phyloP scores from a whole-genome alignment of 2,888 invertebrate genomes.

The Galeruca laticollis region DNA sequence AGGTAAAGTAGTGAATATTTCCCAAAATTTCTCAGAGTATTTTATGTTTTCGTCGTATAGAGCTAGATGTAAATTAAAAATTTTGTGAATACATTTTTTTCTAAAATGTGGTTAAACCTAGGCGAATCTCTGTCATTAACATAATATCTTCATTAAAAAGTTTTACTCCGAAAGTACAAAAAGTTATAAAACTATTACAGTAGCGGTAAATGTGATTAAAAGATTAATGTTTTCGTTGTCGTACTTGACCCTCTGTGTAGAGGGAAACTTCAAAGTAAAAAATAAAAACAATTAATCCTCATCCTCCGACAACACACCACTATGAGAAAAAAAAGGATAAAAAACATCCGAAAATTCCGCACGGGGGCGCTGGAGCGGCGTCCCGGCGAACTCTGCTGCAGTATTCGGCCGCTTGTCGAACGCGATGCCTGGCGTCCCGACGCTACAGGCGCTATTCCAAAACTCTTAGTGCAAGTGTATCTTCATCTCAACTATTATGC shows the following conservation, averaged over 20 bases:
- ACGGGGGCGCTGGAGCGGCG: constrained; percentile 61
- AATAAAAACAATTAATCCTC: constrained; percentile 9
- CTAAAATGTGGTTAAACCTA: too few relatives aligned
- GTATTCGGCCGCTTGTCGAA: constrained; percentile 63
- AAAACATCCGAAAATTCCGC: constrained; percentile 55
- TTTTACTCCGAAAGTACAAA: neutral
- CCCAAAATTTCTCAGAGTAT: too few relatives aligned
- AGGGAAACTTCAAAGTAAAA: neutral
- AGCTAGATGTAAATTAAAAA: too few relatives aligned
- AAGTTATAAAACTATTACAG: neutral
- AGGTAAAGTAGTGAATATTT: too few relatives aligned
- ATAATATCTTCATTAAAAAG: too few relatives aligned
- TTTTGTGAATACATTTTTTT: too few relatives aligned
- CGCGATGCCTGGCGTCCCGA: constrained; percentile 61
- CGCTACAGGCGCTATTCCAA: constrained; percentile 48
- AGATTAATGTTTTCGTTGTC: neutral
- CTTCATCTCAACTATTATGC: constrained; percentile 52
- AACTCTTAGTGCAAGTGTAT: constrained; percentile 58
- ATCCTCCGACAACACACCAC: constrained; percentile 29
- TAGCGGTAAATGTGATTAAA: neutral
- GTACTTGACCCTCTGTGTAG: neutral
- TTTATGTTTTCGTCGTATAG: too few relatives aligned
- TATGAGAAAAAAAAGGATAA: constrained; percentile 28
- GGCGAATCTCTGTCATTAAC: too few relatives aligned
- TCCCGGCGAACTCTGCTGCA: constrained; percentile 66